Evolutionary conservation across 2,888 invertebrate species (phyloP).

Genomic region (Yponomeuta plumbellus): DNA sequence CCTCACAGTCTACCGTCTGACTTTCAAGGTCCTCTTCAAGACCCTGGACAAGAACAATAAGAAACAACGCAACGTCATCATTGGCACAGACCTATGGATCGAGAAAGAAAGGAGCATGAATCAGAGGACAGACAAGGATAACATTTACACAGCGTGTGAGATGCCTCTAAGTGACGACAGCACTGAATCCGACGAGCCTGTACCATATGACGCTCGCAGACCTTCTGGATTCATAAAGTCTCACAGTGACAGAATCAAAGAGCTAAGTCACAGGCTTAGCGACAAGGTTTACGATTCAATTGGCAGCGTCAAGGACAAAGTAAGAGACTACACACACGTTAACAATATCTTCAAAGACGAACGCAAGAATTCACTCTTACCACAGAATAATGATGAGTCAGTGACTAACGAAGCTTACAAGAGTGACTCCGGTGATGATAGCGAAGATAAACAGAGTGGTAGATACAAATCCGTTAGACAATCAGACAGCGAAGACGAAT

Average conservation of each 20-base stretch:
- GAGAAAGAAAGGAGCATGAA: conserved; percentile 30
- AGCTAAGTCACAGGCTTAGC: conserved; percentile 43
- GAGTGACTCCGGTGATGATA: conserved; percentile 41
- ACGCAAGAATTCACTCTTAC: conserved; percentile 34
- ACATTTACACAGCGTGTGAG: conserved; percentile 60
- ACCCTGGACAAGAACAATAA: conserved; percentile 36
- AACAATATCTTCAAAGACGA: conserved; percentile 41
- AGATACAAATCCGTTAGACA: conserved; percentile 35
- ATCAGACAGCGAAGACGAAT: conserved; percentile 56
- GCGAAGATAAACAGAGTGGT: conserved; percentile 28
- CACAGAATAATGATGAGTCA: conserved; percentile 27
- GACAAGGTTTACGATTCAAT: conserved; percentile 59
- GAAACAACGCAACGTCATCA: conserved; percentile 36
- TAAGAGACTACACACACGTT: conserved; percentile 42
- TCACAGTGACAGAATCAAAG: conserved; percentile 49
- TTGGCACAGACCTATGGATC: conserved; percentile 38
- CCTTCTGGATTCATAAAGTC: conserved; percentile 32
- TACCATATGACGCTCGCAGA: conserved; percentile 31
- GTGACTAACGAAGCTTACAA: conserved; percentile 41
- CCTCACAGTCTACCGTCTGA: conserved; percentile 61
- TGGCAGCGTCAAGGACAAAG: conserved; percentile 45
- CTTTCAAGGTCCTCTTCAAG: conserved; percentile 66
- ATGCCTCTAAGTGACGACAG: conserved; percentile 50
- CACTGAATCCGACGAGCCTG: conserved; percentile 39
- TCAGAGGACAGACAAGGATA: conserved; percentile 29